Percentiles rank a stretch among this genome's conserved stretches.
Conservation (phyloP, 2,888 invertebrate species). For the Orthosia gothica region DNA sequence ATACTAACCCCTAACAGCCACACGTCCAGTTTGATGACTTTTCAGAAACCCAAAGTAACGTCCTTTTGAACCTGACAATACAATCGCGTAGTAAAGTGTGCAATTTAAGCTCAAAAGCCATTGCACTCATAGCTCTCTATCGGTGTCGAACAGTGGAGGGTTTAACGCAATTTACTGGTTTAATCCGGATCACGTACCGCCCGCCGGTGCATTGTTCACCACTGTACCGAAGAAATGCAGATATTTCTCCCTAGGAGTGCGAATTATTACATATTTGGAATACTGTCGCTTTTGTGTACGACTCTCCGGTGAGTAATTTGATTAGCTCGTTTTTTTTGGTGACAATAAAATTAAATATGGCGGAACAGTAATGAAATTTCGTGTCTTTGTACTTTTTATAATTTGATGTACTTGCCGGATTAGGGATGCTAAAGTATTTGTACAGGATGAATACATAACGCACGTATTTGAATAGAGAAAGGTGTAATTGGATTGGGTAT, state of each 20-base stretch:
- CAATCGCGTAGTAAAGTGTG: slow-evolving; percentile 68
- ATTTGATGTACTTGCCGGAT: slow-evolving; percentile 31
- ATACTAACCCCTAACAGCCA: neutral
- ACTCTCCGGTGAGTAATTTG: slow-evolving; percentile 45
- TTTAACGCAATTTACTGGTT: slow-evolving; percentile 79
- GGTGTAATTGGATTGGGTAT: slow-evolving; percentile 16
- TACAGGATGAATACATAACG: slow-evolving; percentile 32
- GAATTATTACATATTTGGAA: slow-evolving; percentile 56
- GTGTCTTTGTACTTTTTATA: slow-evolving; percentile 47
- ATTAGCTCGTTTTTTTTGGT: slow-evolving; percentile 43
- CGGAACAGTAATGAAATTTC: slow-evolving; percentile 55
- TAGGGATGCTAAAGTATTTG: slow-evolving; percentile 54
- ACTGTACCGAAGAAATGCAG: slow-evolving; percentile 67
- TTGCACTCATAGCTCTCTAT: slow-evolving; percentile 73
- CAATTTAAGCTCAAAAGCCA: slow-evolving; percentile 69
- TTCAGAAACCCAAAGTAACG: slow-evolving; percentile 35
- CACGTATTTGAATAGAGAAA: slow-evolving; percentile 13
- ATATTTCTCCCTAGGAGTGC: slow-evolving; percentile 56
- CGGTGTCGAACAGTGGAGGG: slow-evolving; percentile 73
- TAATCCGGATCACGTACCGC: slow-evolving; percentile 73
- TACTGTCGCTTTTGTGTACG: slow-evolving; percentile 25
- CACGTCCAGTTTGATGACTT: slow-evolving; percentile 19
- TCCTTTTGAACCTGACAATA: slow-evolving; percentile 48
- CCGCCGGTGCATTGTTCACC: slow-evolving; percentile 69
- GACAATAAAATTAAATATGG: slow-evolving; percentile 57